These are phyloP conservation scores for Meloidogyne floridensis DNA, from an alignment of 1,140 invertebrate genomes.

Conservation along the genomic window DNA sequence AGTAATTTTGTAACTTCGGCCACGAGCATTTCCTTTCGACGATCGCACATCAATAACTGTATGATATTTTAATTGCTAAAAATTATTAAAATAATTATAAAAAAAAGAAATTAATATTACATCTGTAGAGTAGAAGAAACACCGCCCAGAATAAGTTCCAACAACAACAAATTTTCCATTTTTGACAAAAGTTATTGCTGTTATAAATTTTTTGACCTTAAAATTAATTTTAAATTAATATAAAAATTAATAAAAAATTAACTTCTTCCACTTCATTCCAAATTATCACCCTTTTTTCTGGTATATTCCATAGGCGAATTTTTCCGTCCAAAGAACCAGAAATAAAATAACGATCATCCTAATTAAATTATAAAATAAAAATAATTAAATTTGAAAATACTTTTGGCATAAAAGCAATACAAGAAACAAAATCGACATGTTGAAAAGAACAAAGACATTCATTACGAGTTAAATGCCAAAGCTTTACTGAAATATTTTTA, in stretches of 20 bases:
- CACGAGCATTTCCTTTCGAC: conserved; percentile 72
- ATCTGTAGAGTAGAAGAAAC: conserved; percentile 96
- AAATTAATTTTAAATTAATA: background rate
- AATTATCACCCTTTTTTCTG: conserved; percentile 91
- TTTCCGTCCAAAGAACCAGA: conserved; percentile 73
- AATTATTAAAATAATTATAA: background rate
- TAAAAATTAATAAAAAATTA: background rate
- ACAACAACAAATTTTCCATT: conserved; percentile 92
- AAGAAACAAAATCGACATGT: conserved; percentile 97
- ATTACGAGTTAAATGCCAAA: conserved; percentile 94
- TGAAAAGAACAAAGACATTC: conserved; percentile 98
- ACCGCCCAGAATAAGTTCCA: conserved; percentile 90
- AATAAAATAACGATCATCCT: conserved; percentile 71
- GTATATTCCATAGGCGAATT: conserved; percentile 95
- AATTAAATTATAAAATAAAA: conserved; percentile 44
- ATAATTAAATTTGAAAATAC: conserved; percentile 69
- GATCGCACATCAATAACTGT: conserved; percentile 94
- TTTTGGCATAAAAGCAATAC: conserved; percentile 94
- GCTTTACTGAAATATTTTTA: conserved; percentile 79
- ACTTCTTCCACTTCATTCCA: conserved; percentile 92
- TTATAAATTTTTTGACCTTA: conserved; percentile 81
- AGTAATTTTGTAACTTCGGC: conserved; percentile 93
- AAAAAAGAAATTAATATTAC: conserved; percentile 59
- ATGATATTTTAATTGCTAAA: conserved; percentile 88
- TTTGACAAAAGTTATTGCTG: conserved; percentile 92